Evolutionary conservation across 2,797 vertebrate genomes (phyloP).

Genomic region (Xenops minutus): DNA sequence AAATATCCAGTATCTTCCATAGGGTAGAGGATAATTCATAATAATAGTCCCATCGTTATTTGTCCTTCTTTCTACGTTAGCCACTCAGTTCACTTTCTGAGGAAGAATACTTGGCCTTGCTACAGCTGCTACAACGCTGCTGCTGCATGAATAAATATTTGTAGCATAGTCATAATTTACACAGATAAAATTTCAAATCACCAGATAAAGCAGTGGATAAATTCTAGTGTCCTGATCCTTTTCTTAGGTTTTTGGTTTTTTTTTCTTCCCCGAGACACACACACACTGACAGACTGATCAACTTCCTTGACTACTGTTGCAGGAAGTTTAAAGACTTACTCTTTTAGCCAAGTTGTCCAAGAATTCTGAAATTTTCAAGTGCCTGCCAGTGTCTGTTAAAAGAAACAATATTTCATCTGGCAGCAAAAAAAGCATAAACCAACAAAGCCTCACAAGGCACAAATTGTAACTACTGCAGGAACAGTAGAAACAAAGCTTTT

Average conservation of each 20-base stretch:
- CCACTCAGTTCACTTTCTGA: neutral
- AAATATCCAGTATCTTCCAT: neutral
- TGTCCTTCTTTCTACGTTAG: slow-evolving; percentile 1
- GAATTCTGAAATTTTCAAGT: slow-evolving; percentile 48
- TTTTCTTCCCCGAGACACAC: neutral
- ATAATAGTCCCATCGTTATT: neutral
- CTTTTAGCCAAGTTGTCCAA: slow-evolving; percentile 21
- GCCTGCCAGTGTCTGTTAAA: slow-evolving; percentile 58
- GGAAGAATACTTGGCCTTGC: neutral
- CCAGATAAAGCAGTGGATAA: neutral
- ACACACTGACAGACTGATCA: neutral
- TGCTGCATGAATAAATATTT: slow-evolving; percentile 3
- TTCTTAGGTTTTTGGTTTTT: neutral
- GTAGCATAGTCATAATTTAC: neutral
- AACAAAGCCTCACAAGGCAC: slow-evolving; percentile 69
- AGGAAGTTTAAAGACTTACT: slow-evolving; percentile 25
- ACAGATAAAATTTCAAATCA: slow-evolving; percentile 37
- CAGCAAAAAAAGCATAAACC: slow-evolving; percentile 53
- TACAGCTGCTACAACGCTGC: neutral
- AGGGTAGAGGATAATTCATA: neutral
- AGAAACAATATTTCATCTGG: slow-evolving; percentile 55
- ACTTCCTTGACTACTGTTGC: neutral
- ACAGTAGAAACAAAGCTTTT: slow-evolving; percentile 62
- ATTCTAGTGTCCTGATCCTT: neutral
- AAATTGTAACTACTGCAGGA: slow-evolving; percentile 72